These are phyloP conservation scores for Sphaerodactylus townsendi DNA, from an alignment of 2,113 vertebrate genomes.

Conservation along the genomic window DNA sequence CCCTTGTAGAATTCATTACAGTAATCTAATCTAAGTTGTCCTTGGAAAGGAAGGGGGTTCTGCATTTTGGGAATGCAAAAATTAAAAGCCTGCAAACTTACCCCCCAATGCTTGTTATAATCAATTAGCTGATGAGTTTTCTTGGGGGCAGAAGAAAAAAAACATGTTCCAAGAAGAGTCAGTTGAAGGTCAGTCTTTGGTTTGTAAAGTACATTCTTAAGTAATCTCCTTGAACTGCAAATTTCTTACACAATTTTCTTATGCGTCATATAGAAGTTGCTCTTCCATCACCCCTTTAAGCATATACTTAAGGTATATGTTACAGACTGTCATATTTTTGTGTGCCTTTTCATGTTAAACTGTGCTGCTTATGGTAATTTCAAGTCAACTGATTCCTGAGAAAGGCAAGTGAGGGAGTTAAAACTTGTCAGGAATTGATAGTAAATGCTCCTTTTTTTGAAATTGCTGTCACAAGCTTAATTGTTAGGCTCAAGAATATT, in stretches of 20 bases:
- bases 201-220: neutral
- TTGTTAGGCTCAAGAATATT: constrained; percentile 68
- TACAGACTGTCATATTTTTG: constrained; percentile 38
- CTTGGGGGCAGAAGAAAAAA: too few relatives aligned
- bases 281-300: constrained; percentile 43
- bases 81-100: neutral
- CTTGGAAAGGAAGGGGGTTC: neutral
- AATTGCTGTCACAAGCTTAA: constrained; percentile 66
- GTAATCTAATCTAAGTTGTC: neutral
- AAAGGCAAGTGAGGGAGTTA: constrained; percentile 57
- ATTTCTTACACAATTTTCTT: neutral
- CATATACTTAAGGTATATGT: constrained; percentile 53
- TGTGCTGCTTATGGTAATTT: constrained; percentile 69
- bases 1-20: too few relatives aligned
- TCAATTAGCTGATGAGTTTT: too few relatives aligned
- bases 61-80: neutral
- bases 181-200: too few relatives aligned
- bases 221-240: accelerated
- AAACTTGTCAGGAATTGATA: constrained; percentile 68
- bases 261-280: neutral
- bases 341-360: constrained; percentile 54
- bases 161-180: neutral
- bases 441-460: constrained; percentile 69
- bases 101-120: too few relatives aligned
- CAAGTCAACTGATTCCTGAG: constrained; percentile 66